phyloP scores from a whole-genome alignment of 1,140 invertebrate species.

The Cephus cinctus region DNA sequence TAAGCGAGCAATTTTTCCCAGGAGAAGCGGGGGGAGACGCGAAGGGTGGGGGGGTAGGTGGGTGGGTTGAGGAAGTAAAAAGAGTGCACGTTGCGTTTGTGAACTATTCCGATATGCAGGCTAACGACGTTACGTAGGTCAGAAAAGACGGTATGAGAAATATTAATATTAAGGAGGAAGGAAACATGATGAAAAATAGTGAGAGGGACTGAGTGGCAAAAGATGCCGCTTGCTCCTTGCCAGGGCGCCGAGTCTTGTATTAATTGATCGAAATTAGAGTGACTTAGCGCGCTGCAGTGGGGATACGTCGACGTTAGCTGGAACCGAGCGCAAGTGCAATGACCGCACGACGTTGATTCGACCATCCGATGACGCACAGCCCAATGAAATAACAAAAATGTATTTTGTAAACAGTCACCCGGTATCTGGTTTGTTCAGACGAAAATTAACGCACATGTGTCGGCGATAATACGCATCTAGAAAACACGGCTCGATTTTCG shows the following conservation, averaged over 20 bases:
- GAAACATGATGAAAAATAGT: neutral
- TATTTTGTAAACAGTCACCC: slow-evolving; percentile 17
- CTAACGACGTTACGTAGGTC: no score
- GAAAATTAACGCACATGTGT: no score
- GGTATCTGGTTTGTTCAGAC: no score
- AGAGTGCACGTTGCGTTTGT: neutral
- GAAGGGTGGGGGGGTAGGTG: no score
- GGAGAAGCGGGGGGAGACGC: no score
- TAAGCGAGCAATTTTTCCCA: no score
- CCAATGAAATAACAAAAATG: slow-evolving; percentile 19
- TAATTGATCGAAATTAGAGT: slow-evolving; percentile 39
- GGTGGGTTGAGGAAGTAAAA: neutral
- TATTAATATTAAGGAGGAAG: slow-evolving; percentile 12
- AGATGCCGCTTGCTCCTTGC: slow-evolving; percentile 10
- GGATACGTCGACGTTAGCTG: slow-evolving; percentile 37
- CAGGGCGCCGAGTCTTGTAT: slow-evolving; percentile 25
- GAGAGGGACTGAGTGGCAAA: neutral
- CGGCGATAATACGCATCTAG: no score
- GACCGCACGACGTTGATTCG: slow-evolving; percentile 35
- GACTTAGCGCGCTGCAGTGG: slow-evolving; percentile 18
- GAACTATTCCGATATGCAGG: no score
- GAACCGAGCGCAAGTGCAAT: slow-evolving; percentile 35
- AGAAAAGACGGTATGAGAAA: no score
- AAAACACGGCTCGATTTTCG: no score
- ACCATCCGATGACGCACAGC: slow-evolving; percentile 26